Conservation (phyloP, 2,888 invertebrate genomes). For the Acleris sparsana region DNA sequence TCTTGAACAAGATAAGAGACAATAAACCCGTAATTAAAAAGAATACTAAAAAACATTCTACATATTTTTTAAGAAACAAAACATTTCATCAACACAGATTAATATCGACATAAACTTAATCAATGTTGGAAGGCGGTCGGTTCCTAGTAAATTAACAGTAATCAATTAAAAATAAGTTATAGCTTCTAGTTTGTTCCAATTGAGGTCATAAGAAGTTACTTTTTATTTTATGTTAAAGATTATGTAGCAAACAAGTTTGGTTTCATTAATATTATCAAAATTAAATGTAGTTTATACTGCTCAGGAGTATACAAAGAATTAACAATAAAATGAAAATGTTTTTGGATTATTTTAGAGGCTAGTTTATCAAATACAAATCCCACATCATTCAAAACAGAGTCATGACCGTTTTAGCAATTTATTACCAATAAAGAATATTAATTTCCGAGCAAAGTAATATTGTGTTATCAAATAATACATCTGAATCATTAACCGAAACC, state of each 20-base stretch:
- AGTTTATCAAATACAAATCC: not conserved
- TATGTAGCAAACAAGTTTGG: conserved; percentile 57
- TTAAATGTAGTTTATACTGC: not conserved
- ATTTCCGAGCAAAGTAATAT: not conserved
- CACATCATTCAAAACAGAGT: too few species aligned
- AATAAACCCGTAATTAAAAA: too few species aligned
- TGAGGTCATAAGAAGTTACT: conserved; percentile 56
- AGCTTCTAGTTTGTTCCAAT: conserved; percentile 55
- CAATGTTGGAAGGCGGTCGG: conserved; percentile 66
- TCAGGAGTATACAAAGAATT: too few species aligned
- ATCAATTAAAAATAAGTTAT: conserved; percentile 76
- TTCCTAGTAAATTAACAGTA: conserved; percentile 72
- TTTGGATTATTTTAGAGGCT: conserved; percentile 3
- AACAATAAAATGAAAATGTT: not conserved
- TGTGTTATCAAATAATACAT: not conserved
- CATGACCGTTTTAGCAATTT: too few species aligned
- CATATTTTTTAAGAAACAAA: conserved; percentile 43
- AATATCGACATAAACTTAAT: conserved; percentile 70
- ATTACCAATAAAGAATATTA: not conserved
- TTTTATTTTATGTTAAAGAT: conserved; percentile 69
- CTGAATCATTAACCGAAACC: conserved; percentile 48
- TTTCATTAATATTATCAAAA: conserved; percentile 26
- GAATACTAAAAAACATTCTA: too few species aligned
- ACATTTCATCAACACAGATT: conserved; percentile 51
- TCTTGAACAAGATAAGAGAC: too few species aligned